These are phyloP conservation scores for Neodontobutis hainanensis DNA, from an alignment of 2,113 vertebrate genomes.

Conservation along the genomic window DNA sequence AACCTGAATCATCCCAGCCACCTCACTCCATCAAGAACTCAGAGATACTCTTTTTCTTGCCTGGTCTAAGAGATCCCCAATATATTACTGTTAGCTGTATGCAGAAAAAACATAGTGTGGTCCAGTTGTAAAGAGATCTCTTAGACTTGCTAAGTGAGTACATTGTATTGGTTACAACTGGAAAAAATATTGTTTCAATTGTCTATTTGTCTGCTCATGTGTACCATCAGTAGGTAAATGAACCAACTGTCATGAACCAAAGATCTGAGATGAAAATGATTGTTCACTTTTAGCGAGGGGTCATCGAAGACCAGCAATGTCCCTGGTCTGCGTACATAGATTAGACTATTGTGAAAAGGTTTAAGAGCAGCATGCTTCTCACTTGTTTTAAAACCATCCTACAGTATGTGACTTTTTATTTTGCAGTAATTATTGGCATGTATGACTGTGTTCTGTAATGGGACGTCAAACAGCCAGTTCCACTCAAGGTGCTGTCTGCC, in stretches of 20 bases:
- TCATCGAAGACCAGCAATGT: slow-evolving; percentile 37
- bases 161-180: slow-evolving; percentile 51
- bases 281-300: slow-evolving; percentile 60
- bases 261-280: slow-evolving; percentile 72
- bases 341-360: slow-evolving; percentile 39
- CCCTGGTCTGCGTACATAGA: slow-evolving; percentile 44
- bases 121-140: slow-evolving; percentile 55
- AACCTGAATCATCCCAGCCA: slow-evolving; percentile 60
- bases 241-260: slow-evolving; percentile 75
- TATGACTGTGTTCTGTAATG: slow-evolving; percentile 21
- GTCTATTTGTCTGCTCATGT: slow-evolving; percentile 18
- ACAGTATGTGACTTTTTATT: slow-evolving; percentile 31
- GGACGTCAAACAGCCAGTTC: slow-evolving; percentile 37
- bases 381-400: slow-evolving; percentile 57
- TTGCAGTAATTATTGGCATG: slow-evolving; percentile 16
- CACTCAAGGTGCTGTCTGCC: slow-evolving; percentile 68
- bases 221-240: slow-evolving; percentile 33
- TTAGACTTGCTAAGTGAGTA: slow-evolving; percentile 42
- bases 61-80: slow-evolving; percentile 43
- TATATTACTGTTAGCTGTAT: slow-evolving; percentile 46
- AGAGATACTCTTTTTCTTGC: slow-evolving; percentile 50
- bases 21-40: slow-evolving; percentile 61
- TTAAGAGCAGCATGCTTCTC: slow-evolving; percentile 47
- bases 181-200: slow-evolving; percentile 32
- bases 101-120: slow-evolving; percentile 44